Conservation (phyloP, 2,797 vertebrate species). For the Fistularia commersonii region DNA sequence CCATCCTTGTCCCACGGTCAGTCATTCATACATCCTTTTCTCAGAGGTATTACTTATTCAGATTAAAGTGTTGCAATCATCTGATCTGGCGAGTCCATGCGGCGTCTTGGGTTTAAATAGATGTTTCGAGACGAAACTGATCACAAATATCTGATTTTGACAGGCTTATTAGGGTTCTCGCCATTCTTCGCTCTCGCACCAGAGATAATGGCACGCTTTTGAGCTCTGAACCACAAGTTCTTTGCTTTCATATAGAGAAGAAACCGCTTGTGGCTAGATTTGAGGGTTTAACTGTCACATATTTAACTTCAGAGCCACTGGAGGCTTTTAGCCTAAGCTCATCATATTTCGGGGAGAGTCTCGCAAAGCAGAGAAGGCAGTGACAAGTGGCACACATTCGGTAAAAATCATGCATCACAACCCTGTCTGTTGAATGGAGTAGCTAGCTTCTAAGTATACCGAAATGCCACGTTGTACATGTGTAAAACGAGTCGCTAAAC, state of each 20-base stretch:
- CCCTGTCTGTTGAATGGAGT: constrained; percentile 5
- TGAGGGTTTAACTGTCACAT: constrained; percentile 56
- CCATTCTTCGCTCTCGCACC: neutral
- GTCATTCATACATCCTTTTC: constrained; percentile 6
- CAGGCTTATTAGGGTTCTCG: constrained; percentile 35
- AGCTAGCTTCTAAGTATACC: constrained; percentile 8
- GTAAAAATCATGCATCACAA: constrained; percentile 30
- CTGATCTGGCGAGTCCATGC: neutral
- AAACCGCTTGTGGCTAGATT: constrained; percentile 31
- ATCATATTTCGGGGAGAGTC: constrained; percentile 53
- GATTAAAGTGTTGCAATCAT: constrained; percentile 17
- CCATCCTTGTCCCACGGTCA: no score
- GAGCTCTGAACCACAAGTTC: constrained; percentile 31
- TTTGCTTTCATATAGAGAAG: neutral
- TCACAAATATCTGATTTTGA: constrained; percentile 47
- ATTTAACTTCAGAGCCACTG: constrained; percentile 49
- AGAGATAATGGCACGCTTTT: constrained; percentile 23
- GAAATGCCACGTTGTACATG: constrained; percentile 4
- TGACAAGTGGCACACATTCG: constrained; percentile 39
- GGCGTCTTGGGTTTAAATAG: constrained; percentile 36
- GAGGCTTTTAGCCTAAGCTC: constrained; percentile 59
- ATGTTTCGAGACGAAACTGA: constrained; percentile 53
- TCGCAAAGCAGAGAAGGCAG: constrained; percentile 44
- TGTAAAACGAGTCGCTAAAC: neutral
- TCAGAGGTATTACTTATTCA: constrained; percentile 23